Evolutionary conservation across 1,140 invertebrate genomes (phyloP), one percentile per base, ranked within the genome.

Genomic region (Drosophila sucinea): DNA sequence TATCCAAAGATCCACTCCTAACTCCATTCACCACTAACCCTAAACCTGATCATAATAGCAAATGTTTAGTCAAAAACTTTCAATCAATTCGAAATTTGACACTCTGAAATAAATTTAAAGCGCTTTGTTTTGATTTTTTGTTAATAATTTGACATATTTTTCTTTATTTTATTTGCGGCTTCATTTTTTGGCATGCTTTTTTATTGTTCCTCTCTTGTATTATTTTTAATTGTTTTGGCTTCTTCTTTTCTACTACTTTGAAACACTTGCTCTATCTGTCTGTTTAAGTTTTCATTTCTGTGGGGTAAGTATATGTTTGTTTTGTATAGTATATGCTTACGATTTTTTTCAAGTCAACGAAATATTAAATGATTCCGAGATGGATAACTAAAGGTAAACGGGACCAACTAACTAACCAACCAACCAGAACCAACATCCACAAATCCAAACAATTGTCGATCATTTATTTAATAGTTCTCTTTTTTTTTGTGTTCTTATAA

Each of bases 61-160:
- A 67, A 63, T 78, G 83, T 89, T 86, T 86, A 87, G 83, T 86
- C 83, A 86, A 87, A 81, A 72, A 80, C 73, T 67, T 68, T 68
- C 23, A 27, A n/a, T 10, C 7, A 51, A 27, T 51, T 51, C 23
- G 44, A 51, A 51, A 51, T 51, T 51, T 51, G 44, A 25, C 44
- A 51, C 23, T 51, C 7, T 51, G 23, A 51, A 51, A 51, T 27
- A 27, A 57, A 56, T 27, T 17, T 8, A 25, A 58, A 58, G 30
- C 56, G 29, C 56, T 58, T 35, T 47, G 29, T 29, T 41, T 29
- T 47, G 27, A 17, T 29, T 32, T 17, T 62, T 17, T 35, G 29
- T 44, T 63, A 30, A 47, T 63, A 41, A 1, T 63, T 63, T 29
- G 5, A 40, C 17, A 25, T 35, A 68, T 76, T 65, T 32, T 56